Conservation (phyloP, 2,797 vertebrate species). For the Gobionotothen gibberifrons region DNA sequence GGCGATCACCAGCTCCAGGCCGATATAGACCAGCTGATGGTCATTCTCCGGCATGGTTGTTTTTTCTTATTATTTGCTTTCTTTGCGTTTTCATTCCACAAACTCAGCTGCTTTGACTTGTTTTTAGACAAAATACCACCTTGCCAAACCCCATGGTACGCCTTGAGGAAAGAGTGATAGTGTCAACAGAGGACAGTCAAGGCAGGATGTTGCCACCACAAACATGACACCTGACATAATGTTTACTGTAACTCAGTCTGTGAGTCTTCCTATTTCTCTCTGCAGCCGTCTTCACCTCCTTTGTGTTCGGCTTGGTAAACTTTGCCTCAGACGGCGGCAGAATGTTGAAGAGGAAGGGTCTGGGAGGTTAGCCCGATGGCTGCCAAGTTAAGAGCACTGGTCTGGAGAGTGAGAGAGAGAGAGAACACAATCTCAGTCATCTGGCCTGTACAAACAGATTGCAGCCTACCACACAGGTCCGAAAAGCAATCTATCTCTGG, state of each 20-base stretch:
- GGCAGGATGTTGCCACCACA: slow-evolving; percentile 53
- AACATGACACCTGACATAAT: slow-evolving; percentile 12
- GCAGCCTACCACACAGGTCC: slow-evolving; percentile 55
- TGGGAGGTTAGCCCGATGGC: slow-evolving; percentile 24
- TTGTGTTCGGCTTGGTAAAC: slow-evolving; percentile 22
- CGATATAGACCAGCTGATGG: slow-evolving; percentile 88
- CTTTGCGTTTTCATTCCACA: slow-evolving; percentile 65
- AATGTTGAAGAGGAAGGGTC: slow-evolving; percentile 5
- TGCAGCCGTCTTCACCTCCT: not conserved
- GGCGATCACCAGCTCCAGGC: slow-evolving; percentile 93
- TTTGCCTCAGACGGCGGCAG: slow-evolving; percentile 6
- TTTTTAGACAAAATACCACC: slow-evolving; percentile 45
- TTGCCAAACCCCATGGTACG: slow-evolving; percentile 30
- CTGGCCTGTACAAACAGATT: slow-evolving; percentile 68
- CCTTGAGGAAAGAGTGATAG: slow-evolving; percentile 14
- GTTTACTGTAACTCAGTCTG: not conserved
- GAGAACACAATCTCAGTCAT: slow-evolving; percentile 47
- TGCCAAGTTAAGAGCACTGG: slow-evolving; percentile 43
- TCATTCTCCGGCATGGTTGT: slow-evolving; percentile 83
- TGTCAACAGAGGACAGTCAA: slow-evolving; percentile 20
- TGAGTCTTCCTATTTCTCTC: slow-evolving; percentile 31
- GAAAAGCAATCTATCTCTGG: slow-evolving; percentile 73
- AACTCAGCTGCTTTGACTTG: slow-evolving; percentile 27
- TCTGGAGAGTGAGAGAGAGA: slow-evolving; percentile 46
- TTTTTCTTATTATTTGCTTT: slow-evolving; percentile 43